Conservation (phyloP, 2,113 vertebrate genomes). For the Nothobranchius furzeri region DNA sequence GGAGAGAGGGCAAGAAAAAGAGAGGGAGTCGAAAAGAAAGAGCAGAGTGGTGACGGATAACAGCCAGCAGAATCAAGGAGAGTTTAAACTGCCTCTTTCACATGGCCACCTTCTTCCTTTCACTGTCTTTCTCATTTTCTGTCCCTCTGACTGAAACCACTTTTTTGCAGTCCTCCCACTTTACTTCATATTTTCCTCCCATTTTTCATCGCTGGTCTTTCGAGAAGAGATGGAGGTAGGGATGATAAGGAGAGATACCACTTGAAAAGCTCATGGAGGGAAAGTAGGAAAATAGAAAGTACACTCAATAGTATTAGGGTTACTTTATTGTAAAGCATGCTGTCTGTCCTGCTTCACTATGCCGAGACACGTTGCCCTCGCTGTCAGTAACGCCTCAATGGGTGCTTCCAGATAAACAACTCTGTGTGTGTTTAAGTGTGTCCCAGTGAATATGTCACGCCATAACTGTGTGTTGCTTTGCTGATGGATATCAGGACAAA, state of each 20-base stretch:
- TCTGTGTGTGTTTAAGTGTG: slow-evolving; percentile 31
- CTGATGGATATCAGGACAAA: slow-evolving; percentile 26
- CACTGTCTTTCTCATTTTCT: slow-evolving; percentile 12
- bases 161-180: slow-evolving; percentile 9
- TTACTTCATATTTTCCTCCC: not conserved
- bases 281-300: not conserved
- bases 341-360: slow-evolving; percentile 75
- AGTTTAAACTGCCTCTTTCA: slow-evolving; percentile 46
- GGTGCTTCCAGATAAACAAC: slow-evolving; percentile 67
- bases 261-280: slow-evolving; percentile 42
- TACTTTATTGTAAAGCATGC: slow-evolving; percentile 72
- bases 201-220: slow-evolving; percentile 34
- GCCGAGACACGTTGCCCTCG: slow-evolving; percentile 71
- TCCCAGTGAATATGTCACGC: slow-evolving; percentile 19
- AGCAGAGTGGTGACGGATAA: slow-evolving; percentile 46
- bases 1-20: slow-evolving; percentile 8
- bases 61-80: slow-evolving; percentile 27
- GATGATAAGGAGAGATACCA: slow-evolving; percentile 30
- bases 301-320: slow-evolving; percentile 56
- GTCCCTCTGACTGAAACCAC: slow-evolving; percentile 21
- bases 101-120: slow-evolving; percentile 38
- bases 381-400: slow-evolving; percentile 72
- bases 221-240: slow-evolving; percentile 24
- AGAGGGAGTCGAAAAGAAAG: no score
- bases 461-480: slow-evolving; percentile 22